Evolutionary conservation across 2,888 invertebrate species (phyloP).

Genomic region (Nemotelus pantherinus): DNA sequence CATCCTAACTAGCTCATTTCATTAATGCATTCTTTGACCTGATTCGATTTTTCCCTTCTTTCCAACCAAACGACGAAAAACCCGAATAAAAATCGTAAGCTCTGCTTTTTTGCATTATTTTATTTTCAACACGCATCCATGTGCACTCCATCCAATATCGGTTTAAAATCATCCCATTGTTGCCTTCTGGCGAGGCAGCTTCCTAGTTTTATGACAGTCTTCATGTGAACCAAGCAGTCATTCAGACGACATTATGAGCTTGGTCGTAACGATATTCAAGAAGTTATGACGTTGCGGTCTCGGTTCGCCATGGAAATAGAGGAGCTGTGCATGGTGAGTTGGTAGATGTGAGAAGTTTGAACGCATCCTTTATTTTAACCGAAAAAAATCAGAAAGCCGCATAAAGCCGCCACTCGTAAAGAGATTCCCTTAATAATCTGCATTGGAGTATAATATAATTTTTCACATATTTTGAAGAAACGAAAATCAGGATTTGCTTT

Average conservation of each 20-base stretch:
- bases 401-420: too few relatives aligned
- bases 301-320: too few relatives aligned
- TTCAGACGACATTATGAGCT: slow-evolving; percentile 22
- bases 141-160: neutral
- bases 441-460: too few relatives aligned
- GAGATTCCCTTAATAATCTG: too few relatives aligned
- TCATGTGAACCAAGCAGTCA: slow-evolving; percentile 9
- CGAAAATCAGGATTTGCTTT: too few relatives aligned
- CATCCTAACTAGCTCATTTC: too few relatives aligned
- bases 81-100: neutral
- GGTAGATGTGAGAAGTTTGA: too few relatives aligned
- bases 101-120: neutral
- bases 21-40: slow-evolving; percentile 30
- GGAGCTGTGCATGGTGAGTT: too few relatives aligned
- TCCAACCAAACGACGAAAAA: neutral
- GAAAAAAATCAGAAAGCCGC: too few relatives aligned
- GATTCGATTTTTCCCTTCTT: slow-evolving; percentile 13
- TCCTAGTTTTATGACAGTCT: slow-evolving; percentile 38
- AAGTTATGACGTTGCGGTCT: too few relatives aligned
- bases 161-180: neutral
- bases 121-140: neutral
- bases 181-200: neutral
- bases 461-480: too few relatives aligned
- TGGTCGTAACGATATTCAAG: neutral
- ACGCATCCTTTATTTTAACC: too few relatives aligned